Conservation (phyloP, 2,113 vertebrate species). For the human region GRCh38 chr11:110088501-110089000, state of each 20-base stretch:
- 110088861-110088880: neutral
- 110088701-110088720: neutral
- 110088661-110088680: neutral
- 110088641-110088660: neutral
- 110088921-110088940: neutral
- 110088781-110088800: neutral
- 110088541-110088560: neutral
- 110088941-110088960: neutral
- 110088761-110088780: neutral
- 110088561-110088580: neutral
- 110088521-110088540: neutral
- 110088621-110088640: neutral
- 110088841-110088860: neutral
- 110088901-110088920: neutral
- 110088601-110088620: conserved; percentile 50
- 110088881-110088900: neutral
- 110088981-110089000: neutral
- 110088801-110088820: neutral
- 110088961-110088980: neutral
- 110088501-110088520: neutral
- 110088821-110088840: neutral
- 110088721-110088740: neutral
- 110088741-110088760: neutral
- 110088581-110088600: neutral
- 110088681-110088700: neutral